Percentiles rank a stretch among this genome's conserved stretches.
phyloP scores from a whole-genome alignment of 2,888 invertebrate genomes.

The Xestobium rufovillosum region DNA sequence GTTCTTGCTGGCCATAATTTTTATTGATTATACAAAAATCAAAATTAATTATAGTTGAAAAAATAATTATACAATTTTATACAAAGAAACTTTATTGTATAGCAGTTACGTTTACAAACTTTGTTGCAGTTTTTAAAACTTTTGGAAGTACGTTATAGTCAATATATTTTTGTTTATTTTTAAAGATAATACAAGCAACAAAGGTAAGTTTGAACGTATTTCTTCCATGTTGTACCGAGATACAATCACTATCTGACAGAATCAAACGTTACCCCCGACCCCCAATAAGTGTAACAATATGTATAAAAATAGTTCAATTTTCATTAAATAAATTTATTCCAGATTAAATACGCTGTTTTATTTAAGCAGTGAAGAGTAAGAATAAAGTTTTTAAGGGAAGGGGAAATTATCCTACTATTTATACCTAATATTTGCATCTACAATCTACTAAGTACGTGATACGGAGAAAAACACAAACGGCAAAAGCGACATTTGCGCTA shows the following conservation, averaged over 20 bases:
- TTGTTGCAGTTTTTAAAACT: constrained; percentile 29
- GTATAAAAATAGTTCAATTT: constrained; percentile 33
- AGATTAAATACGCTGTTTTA: background rate
- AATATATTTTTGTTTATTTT: constrained; percentile 18
- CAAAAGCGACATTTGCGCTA: too few relatives aligned
- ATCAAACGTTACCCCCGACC: constrained; percentile 32
- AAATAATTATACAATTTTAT: constrained; percentile 34
- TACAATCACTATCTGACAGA: constrained; percentile 35
- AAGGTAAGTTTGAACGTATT: constrained; percentile 15
- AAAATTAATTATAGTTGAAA: constrained; percentile 28
- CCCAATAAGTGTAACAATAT: constrained; percentile 32
- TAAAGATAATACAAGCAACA: constrained; percentile 13
- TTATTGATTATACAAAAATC: constrained; percentile 23
- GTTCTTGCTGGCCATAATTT: constrained; percentile 6
- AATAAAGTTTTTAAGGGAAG: too few relatives aligned
- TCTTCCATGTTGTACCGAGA: constrained; percentile 31
- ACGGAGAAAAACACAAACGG: too few relatives aligned
- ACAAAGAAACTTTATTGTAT: constrained; percentile 32
- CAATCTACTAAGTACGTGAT: too few relatives aligned
- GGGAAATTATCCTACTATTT: too few relatives aligned
- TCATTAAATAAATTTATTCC: background rate
- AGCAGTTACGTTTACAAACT: constrained; percentile 30
- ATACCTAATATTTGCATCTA: too few relatives aligned
- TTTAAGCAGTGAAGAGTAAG: too few relatives aligned
- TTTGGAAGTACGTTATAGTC: constrained; percentile 14